Base-by-base conservation (phyloP, 1,140 invertebrate genomes). In the Drosophila nikananu region DNA sequence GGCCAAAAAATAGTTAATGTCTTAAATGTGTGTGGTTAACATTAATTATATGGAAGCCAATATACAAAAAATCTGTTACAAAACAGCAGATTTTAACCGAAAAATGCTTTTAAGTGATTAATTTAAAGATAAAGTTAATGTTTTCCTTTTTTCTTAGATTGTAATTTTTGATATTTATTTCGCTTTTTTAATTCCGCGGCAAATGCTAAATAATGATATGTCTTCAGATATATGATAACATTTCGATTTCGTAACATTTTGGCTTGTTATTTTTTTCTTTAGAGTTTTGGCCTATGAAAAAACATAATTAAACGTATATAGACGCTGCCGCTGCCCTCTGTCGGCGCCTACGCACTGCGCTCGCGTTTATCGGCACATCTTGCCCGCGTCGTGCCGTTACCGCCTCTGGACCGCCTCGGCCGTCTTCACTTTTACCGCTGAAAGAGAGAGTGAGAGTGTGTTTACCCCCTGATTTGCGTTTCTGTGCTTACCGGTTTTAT, bases 391-490 rank as follows among this genome's bases (percentile, higher is more conserved):
- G 65, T 62, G 46, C 58, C 52, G 49, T 48, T 32, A 54, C 48
- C 68, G 37, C 62, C 71, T 21, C 65, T 32, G 35, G 21, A 39
- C 54, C 54, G 54, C 54, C 54, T 57, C 9, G 35, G 32, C 52
- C 41, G 41, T 75, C 81, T 79, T 67, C 86, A 86, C 86, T 90
- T 90, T 90, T 90, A 90, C 86, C 83, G 81, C 67, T 39, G 55
- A 86, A 82, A 77, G 79, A 66, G 68, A 90, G 81, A 90, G 86
- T 86, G 86, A 90, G 86, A 86, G 86, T 90, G 86, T 90, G 79
- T 90, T 90, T 86, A 70, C 55, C 52, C 80, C 79, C 86, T 90
- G 81, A 89, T 90, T 90, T 80, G 86, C 84, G 84, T 89, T 87
- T 86, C 64, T 68, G 52, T 64, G 77, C 75, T 84, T 89, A 90